Conservation (phyloP, 2,888 invertebrate genomes). For the Trissolcus brochymenae region DNA sequence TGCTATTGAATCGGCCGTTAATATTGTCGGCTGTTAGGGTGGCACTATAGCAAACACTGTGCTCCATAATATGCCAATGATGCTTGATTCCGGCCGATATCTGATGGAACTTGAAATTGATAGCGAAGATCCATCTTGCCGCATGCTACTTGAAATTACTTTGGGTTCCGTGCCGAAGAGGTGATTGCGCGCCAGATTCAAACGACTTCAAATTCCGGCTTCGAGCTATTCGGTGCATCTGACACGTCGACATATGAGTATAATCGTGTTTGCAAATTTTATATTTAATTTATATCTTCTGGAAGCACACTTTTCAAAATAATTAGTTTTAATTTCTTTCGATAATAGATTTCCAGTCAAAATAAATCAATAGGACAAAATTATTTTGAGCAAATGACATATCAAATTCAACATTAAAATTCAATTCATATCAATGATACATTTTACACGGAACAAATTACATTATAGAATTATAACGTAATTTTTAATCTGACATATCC, state of each 20-base stretch:
- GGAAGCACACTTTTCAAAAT: neutral
- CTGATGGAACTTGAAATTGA: conserved; percentile 58
- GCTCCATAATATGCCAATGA: conserved; percentile 48
- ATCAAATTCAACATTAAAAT: too few species aligned
- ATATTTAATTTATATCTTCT: conserved; percentile 19
- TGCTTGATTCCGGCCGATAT: conserved; percentile 44
- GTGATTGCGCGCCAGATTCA: conserved; percentile 46
- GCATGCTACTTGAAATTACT: conserved; percentile 60
- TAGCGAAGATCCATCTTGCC: conserved; percentile 61
- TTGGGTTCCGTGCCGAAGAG: conserved; percentile 50
- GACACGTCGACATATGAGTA: conserved; percentile 46
- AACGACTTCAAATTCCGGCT: conserved; percentile 53
- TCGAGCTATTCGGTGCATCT: conserved; percentile 46
- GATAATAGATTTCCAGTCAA: too few species aligned
- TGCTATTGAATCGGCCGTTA: conserved; percentile 51
- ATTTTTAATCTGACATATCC: conserved; percentile 29
- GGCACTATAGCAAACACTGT: conserved; percentile 59
- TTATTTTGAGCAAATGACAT: too few species aligned
- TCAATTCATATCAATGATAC: too few species aligned
- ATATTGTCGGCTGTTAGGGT: conserved; percentile 66
- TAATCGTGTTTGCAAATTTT: conserved; percentile 50
- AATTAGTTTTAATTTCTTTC: neutral
- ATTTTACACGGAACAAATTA: neutral
- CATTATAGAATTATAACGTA: conserved; percentile 1
- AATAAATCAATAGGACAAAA: too few species aligned